Base-by-base conservation (phyloP, 1,140 invertebrate species). In the Drosophila trapezifrons region DNA sequence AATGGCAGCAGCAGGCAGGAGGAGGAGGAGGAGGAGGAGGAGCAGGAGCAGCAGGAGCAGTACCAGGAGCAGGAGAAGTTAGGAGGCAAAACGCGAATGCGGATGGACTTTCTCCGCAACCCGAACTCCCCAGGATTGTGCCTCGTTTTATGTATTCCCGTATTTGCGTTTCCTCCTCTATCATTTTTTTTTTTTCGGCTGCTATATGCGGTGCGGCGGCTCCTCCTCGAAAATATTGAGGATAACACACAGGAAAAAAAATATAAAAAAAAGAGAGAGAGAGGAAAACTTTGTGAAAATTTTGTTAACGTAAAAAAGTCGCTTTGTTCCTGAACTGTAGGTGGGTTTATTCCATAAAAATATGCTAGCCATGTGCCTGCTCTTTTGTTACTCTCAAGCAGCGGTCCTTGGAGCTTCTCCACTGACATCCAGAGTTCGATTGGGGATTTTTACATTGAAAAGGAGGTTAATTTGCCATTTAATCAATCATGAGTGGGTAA, bases 231-330 rank as follows among this genome's bases (percentile, higher is more conserved):
- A 75, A 75, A 74, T 74, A 60, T 46, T 62, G 67, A 62, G 67
- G 46, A 71, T 60, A 72, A 60, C 47, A 55, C 40, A 47, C 37
- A 0, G 42, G 0, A 32, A 35, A 32, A 37, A 54, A 46, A 27
- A 25, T 6, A 7, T 7, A 42, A 25, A 10, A 4, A 35, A 17
- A 15, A 51, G n/a, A 15, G 38, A 45, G 1, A 4, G 4, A 43
- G 27, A 40, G n/a, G 47, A 62, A 74, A 76, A 76, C 66, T 76
- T 55, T 60, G 51, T 40, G 65, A 77, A 83, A 77, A 84, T 89
- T 89, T 78, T 66, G 84, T 83, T 79, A 89, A 87, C 84, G 77
- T 72, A 66, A 87, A 87, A 87, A 87, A 80, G 70, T 73, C 74
- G 63, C 84, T 90, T 89, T 89, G 84, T 89, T 89, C 64, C 59